Percentiles rank a stretch among this genome's conserved stretches.
Evolutionary conservation across 2,113 vertebrate species (phyloP).

Genomic region (Panthera uncia): DNA sequence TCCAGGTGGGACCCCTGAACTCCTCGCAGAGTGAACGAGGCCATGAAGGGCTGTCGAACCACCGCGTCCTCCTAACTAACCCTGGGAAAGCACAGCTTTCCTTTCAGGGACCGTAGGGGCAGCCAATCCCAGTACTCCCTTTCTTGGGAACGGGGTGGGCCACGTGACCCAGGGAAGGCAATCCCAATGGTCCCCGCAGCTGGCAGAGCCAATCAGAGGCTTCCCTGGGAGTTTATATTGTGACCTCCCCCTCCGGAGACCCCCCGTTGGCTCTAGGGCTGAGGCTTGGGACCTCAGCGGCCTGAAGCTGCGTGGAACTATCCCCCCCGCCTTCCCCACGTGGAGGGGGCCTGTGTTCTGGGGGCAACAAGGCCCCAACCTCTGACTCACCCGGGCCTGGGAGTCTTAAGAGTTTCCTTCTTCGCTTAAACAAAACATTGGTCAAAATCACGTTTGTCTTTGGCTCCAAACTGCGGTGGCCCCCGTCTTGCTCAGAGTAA

Average conservation of each 20-base stretch:
- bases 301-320: not conserved
- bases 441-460: not conserved
- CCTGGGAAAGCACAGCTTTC: not conserved
- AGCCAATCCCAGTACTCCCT: not conserved
- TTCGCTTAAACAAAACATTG: constrained; percentile 28
- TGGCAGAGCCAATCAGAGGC: not conserved
- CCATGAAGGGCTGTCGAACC: fast-evolving
- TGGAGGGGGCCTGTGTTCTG: not conserved
- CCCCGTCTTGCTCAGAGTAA: not conserved
- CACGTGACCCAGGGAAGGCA: not conserved
- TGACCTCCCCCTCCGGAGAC: not conserved
- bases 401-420: constrained; percentile 2
- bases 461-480: not conserved
- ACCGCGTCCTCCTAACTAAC: not conserved
- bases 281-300: fast-evolving
- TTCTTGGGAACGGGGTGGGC: not conserved
- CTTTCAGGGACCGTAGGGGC: not conserved
- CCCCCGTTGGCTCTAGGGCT: not conserved
- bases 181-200: not conserved
- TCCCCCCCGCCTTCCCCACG: not conserved
- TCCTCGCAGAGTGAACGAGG: not conserved
- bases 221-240: not conserved
- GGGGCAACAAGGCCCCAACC: not conserved
- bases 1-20: not conserved
- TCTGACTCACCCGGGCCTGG: not conserved